Evolutionary conservation across 2,888 invertebrate species (phyloP), one percentile per base, ranked within the genome.

Genomic region (Galerucella nymphaeae): DNA sequence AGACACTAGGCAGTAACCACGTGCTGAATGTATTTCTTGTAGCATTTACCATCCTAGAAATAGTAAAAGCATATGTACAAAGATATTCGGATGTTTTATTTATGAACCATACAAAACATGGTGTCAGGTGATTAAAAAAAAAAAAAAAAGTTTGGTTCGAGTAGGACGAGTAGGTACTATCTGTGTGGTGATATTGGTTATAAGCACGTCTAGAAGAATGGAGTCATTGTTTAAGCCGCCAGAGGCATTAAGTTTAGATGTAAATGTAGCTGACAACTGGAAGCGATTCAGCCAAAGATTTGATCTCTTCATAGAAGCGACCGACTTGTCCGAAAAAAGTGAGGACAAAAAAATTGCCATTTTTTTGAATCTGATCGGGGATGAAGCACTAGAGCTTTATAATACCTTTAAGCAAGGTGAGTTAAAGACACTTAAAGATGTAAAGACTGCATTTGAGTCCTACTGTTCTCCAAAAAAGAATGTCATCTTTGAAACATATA

Each of bases 271-370:
- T 30, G 38, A 59, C 6, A 59, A 59, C 38, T 59, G 59, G 59
- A 59, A 30, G 8, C 30, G n/a, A 30, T 59, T 59, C n/a, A 3
- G 14, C 3, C 38, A 13, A 30, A 2, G 38, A 14, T 59, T 59
- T 59, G 59, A 59, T 59, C 2, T 59, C 2, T 59, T 59, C n/a
- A 59, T 30, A 14, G 14, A 8, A 13, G 23, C 59, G 13, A 30
- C 59, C 8, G 59, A 30, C n/a, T 59, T 59, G 38, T 8, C 1
- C 2, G 5, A 13, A n/a, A 59, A 59, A 38, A n/a, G n/a, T 48
- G 65, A 23, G 30, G 14, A 11, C 14, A 65, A 50, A 18, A 57
- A 67, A 58, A 58, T 58, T 18, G 66, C 58, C 8, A 41, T 58
- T 2, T 18, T 58, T 23, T 18, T 58, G 6, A 58, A 16, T 30